Evolutionary conservation across 2,888 invertebrate species (phyloP).

Genomic region (Drosophila aldrichi): DNA sequence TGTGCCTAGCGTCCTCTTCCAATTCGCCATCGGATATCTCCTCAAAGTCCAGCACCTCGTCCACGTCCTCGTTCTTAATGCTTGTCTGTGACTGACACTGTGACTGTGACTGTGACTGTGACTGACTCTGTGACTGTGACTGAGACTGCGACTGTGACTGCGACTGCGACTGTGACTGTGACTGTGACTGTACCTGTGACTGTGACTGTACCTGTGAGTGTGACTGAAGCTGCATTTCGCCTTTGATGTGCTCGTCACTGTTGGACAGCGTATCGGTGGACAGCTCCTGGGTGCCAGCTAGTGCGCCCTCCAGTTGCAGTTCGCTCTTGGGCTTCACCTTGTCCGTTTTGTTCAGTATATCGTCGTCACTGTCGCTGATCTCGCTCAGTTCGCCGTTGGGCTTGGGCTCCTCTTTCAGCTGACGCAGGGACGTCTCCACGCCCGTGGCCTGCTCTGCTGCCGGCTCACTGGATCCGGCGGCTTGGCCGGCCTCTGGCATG

Average conservation of each 20-base stretch:
- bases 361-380: slow-evolving; percentile 95
- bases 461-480: slow-evolving; percentile 16
- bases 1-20: slow-evolving; percentile 92
- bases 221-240: slow-evolving; percentile 12
- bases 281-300: slow-evolving; percentile 40
- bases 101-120: slow-evolving; percentile 55
- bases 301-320: slow-evolving; percentile 44
- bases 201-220: slow-evolving; percentile 44
- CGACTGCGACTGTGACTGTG: background rate
- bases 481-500: slow-evolving; percentile 40
- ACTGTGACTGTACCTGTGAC: slow-evolving; percentile 41
- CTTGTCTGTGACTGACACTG: slow-evolving; percentile 36
- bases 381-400: slow-evolving; percentile 89
- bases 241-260: slow-evolving; percentile 43
- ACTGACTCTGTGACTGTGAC: slow-evolving; percentile 35
- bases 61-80: slow-evolving; percentile 72
- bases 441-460: slow-evolving; percentile 7
- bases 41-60: slow-evolving; percentile 90
- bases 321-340: slow-evolving; percentile 72
- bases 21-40: slow-evolving; percentile 96
- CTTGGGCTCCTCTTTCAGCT: slow-evolving; percentile 68
- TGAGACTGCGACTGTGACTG: slow-evolving; percentile 41
- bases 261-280: slow-evolving; percentile 37
- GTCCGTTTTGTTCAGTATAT: slow-evolving; percentile 93
- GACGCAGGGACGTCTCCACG: slow-evolving; percentile 25